These are phyloP conservation scores for Lacanobia oleracea DNA, from an alignment of 2,888 invertebrate species.

Conservation along the genomic window DNA sequence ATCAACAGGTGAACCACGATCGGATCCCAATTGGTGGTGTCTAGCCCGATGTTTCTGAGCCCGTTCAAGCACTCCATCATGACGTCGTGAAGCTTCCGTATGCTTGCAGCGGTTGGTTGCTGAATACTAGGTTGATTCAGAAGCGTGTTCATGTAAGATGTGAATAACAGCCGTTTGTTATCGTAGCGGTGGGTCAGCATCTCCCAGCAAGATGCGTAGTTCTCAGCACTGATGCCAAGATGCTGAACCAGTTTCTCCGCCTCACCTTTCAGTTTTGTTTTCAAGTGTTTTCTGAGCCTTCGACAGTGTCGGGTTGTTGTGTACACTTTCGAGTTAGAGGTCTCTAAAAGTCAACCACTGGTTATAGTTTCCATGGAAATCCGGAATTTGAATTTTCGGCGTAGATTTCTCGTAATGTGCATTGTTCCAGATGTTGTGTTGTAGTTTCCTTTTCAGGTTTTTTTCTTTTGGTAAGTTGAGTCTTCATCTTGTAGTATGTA, in stretches of 20 bases:
- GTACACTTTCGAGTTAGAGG: not conserved
- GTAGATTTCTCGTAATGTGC: conserved; percentile 23
- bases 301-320: not conserved
- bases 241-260: conserved; percentile 5
- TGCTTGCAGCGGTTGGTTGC: not conserved
- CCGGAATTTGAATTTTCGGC: conserved; percentile 8
- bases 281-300: conserved; percentile 13
- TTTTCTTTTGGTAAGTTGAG: conserved; percentile 21
- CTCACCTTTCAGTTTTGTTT: not conserved
- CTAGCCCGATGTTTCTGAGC: not conserved
- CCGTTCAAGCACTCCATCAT: conserved; percentile 5
- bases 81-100: conserved; percentile 1
- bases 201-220: too few species aligned
- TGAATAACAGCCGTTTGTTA: too few species aligned
- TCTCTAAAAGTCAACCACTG: too few species aligned
- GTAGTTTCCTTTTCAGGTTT: conserved; percentile 6
- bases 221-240: not conserved
- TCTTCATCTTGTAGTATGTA: conserved; percentile 23
- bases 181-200: too few species aligned
- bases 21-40: not conserved
- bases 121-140: conserved; percentile 11
- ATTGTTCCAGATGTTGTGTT: conserved; percentile 26
- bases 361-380: too few species aligned
- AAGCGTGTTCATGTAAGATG: too few species aligned
- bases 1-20: not conserved